Evolutionary conservation across 2,888 invertebrate genomes (phyloP), one percentile per base, ranked within the genome.

Genomic region (Pyrocoelia pectoralis): DNA sequence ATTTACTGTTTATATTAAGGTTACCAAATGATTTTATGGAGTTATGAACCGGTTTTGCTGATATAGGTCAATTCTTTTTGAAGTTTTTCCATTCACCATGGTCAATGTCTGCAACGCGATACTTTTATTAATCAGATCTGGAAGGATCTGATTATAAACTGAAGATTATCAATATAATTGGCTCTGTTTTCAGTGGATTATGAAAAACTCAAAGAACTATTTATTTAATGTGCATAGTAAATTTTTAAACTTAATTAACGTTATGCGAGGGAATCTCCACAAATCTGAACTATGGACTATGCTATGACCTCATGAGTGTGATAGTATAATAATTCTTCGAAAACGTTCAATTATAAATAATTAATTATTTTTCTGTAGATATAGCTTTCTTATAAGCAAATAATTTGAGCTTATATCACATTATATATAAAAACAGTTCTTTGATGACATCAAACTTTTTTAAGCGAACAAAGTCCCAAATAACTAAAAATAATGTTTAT

Each of bases 201-300:
- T n/a, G n/a, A n/a, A n/a, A n/a, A n/a, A n/a, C n/a, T n/a, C n/a
- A n/a, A n/a, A n/a, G n/a, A n/a, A 33, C 33, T 10, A 33, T 10
- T 33, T n/a, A 2, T 10, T 6, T 33, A n/a, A 33, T 10, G 9
- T n/a, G 33, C n/a, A n/a, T 33, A 33, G 10, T 10, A 33, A n/a
- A 24, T n/a, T 24, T 33, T 33, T n/a, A 33, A 33, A 54, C 15
- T 48, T 15, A 51, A 43, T 18, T 43, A 60, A 53, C 24, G 2
- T 18, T 12, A 40, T 40, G 29, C 29, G 29, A 60, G 62, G 62
- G 61, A 63, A 58, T 63, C 62, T 63, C 62, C 62, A 53, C 46
- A 58, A 43, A 54, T 38, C 40, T 63, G 62, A 46, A 63, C 62
- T 63, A 53, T 63, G 62, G 40, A 61, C 61, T 54, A 40, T 49